Base-by-base conservation (phyloP, 2,888 invertebrate species). In the Graphium colonna region DNA sequence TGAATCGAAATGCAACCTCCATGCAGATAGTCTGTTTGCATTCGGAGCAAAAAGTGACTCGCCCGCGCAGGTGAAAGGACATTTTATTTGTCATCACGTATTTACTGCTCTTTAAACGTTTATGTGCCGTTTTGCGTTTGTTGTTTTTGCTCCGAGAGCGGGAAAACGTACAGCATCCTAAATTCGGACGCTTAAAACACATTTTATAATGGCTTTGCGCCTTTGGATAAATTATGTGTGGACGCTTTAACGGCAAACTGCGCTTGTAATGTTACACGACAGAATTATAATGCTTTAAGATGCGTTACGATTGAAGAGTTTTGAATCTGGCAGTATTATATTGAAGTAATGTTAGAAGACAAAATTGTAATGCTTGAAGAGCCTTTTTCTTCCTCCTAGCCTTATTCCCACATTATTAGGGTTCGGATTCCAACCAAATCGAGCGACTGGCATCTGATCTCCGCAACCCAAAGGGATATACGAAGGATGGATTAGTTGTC, bases 41-140 rank as follows among this genome's bases (percentile, higher is more conserved):
- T 60, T 58, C 42, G 47, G 55, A 40, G 49, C 57, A 57, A 60
- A 70, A 73, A 73, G 61, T 66, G 60, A 69, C 62, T 64, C 61
- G 60, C 26, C 17, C 28, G 45, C 43, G 57, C 75, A 73, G 76
- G 79, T 82, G 79, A 82, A 82, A 81, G 79, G 76, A 79, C 72
- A 62, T 77, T 80, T 82, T 75, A 76, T 75, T 75, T 79, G 75
- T 78, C 77, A 74, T 73, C 74, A 63, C 66, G 71, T 77, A 81
- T 81, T 78, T 83, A 84, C 73, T 67, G 67, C 71, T 69, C 65
- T 79, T 81, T 77, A 80, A 83, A 73, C 70, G 78, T 82, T 83
- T 75, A 79, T 75, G 68, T 72, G 74, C 68, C 75, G 75, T 83
- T 86, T 83, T 78, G 79, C 81, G 64, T 71, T 54, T 81, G 64